phyloP scores from a whole-genome alignment of 2,888 invertebrate genomes.

The Limnephilus auricula region DNA sequence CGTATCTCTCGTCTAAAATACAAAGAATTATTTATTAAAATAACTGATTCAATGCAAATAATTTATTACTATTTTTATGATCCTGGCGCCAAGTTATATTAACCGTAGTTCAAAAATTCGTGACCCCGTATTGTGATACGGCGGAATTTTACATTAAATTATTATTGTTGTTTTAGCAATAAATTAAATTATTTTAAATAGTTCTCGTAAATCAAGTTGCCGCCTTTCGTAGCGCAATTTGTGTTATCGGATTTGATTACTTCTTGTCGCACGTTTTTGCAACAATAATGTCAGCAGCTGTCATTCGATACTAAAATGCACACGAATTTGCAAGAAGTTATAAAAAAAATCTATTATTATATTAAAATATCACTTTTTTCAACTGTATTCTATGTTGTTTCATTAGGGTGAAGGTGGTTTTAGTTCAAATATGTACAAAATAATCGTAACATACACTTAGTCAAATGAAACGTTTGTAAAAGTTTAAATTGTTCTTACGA shows the following conservation, averaged over 20 bases:
- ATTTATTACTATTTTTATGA: not conserved
- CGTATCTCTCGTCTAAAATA: not conserved
- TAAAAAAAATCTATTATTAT: not conserved
- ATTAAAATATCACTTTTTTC: not conserved
- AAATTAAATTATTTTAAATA: not conserved
- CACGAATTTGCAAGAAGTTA: not conserved
- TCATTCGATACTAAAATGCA: not conserved
- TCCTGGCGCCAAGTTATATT: not conserved
- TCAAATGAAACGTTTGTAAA: not conserved
- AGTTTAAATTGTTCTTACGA: not conserved
- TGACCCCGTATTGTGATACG: not conserved
- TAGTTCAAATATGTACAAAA: not conserved
- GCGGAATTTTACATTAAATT: not conserved
- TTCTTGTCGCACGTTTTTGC: slow-evolving; percentile 7
- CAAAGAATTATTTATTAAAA: not conserved
- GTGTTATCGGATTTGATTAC: not conserved
- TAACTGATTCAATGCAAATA: not conserved
- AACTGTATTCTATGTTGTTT: not conserved
- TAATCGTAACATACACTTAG: not conserved
- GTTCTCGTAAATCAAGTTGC: slow-evolving; percentile 10
- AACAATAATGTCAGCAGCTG: slow-evolving; percentile 17
- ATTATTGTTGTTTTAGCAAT: slow-evolving; percentile 2
- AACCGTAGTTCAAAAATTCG: slow-evolving; percentile 8
- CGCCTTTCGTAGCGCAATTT: not conserved
- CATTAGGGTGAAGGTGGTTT: not conserved